Conservation (phyloP, 2,888 invertebrate species). For the Mimachlamys varia region DNA sequence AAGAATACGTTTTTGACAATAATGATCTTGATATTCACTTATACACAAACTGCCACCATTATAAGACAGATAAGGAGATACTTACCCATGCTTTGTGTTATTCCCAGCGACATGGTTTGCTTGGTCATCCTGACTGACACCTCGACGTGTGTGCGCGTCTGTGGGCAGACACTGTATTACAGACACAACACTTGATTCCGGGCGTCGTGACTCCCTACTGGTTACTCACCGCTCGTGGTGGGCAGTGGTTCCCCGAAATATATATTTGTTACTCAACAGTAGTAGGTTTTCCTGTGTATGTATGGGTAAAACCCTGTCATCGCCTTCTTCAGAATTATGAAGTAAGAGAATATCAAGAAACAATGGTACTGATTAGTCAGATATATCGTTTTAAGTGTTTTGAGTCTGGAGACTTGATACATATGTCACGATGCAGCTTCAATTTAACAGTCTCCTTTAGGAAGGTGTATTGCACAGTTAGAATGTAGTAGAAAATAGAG, state of each 20-base stretch:
- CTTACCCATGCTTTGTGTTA: not conserved
- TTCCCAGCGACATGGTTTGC: not conserved
- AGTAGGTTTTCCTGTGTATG: not conserved
- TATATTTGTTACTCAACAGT: not conserved
- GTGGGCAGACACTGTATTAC: not conserved
- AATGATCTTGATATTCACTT: no score
- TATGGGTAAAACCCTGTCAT: not conserved
- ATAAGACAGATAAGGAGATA: not conserved
- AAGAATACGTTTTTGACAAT: no score
- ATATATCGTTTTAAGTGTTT: not conserved
- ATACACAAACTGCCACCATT: not conserved
- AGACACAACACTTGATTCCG: slow-evolving; percentile 17
- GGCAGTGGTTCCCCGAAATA: not conserved
- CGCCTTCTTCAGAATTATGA: not conserved
- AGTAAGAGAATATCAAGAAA: not conserved
- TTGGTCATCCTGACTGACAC: not conserved
- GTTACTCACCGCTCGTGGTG: not conserved
- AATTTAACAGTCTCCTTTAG: not conserved
- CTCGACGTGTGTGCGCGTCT: not conserved
- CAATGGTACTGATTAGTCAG: not conserved
- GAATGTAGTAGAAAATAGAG: no score
- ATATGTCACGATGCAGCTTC: not conserved
- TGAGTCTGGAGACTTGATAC: not conserved
- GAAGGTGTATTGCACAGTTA: no score
- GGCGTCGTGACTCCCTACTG: not conserved